These are phyloP conservation scores for Oryzias sinensis DNA, from an alignment of 2,797 vertebrate species.

Conservation along the genomic window DNA sequence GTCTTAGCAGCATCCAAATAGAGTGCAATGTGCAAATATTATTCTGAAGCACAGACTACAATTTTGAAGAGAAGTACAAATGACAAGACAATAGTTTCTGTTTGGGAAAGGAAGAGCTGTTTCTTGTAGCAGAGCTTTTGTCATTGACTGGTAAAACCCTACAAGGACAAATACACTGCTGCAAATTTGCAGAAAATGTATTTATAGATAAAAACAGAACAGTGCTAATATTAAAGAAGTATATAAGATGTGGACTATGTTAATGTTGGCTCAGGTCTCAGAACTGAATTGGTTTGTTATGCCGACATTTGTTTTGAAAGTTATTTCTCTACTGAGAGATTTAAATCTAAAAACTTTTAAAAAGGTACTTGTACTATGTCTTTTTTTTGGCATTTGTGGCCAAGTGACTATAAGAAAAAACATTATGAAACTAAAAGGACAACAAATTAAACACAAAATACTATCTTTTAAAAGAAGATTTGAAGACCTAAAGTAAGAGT, in stretches of 20 bases:
- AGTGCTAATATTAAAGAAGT: background rate
- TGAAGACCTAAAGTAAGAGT: no score
- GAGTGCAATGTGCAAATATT: constrained; percentile 10
- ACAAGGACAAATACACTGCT: background rate
- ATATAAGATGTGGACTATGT: background rate
- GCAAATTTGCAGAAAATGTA: no score
- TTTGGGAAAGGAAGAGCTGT: background rate
- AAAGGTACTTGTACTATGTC: background rate
- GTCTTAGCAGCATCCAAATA: constrained; percentile 12
- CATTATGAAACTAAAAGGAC: no score
- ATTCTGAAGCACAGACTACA: constrained; percentile 2
- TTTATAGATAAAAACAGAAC: background rate
- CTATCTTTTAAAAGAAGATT: no score
- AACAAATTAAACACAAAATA: no score
- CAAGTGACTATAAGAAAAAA: no score
- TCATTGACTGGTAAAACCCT: constrained; percentile 3
- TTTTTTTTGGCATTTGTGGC: no score
- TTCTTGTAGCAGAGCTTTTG: background rate
- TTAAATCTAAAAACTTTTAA: background rate
- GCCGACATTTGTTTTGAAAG: background rate
- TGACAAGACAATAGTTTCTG: background rate
- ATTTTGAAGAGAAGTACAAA: constrained; percentile 5
- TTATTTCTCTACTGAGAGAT: background rate
- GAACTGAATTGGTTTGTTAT: background rate
- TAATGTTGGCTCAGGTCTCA: background rate